Evolutionary conservation across 2,888 invertebrate genomes (phyloP).

Genomic region (Harpalus rufipes): DNA sequence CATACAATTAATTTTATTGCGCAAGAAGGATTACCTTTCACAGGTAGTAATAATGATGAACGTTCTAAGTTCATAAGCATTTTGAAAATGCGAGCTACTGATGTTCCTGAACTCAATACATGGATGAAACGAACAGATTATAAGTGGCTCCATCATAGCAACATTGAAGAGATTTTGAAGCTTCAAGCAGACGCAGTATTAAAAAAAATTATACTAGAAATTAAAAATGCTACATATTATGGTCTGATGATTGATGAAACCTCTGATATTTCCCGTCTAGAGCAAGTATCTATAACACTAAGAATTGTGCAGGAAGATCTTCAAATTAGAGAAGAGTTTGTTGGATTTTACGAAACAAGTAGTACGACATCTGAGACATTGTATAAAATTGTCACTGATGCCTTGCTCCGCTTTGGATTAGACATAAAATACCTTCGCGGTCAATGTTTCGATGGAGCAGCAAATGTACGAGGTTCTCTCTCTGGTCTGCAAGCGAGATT

Average conservation of each 20-base stretch:
- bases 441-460: slow-evolving; percentile 52
- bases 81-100: too few species aligned
- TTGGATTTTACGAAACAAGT: slow-evolving; percentile 48
- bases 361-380: slow-evolving; percentile 42
- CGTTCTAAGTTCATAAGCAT: too few species aligned
- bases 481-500: slow-evolving; percentile 50
- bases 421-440: slow-evolving; percentile 56
- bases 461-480: slow-evolving; percentile 44
- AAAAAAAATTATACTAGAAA: slow-evolving; percentile 23
- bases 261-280: too few species aligned
- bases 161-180: slow-evolving; percentile 46
- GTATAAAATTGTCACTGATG: slow-evolving; percentile 40
- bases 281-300: slow-evolving; percentile 43
- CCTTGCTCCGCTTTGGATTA: slow-evolving; percentile 49
- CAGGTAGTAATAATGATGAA: slow-evolving; percentile 23
- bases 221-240: slow-evolving; percentile 40
- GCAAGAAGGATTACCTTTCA: slow-evolving; percentile 42
- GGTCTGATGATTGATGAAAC: too few species aligned
- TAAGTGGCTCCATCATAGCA: slow-evolving; percentile 52
- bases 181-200: slow-evolving; percentile 30
- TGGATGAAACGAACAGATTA: too few species aligned
- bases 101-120: too few species aligned
- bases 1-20: too few species aligned
- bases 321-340: slow-evolving; percentile 36
- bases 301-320: slow-evolving; percentile 31